phyloP scores from a whole-genome alignment of 2,888 invertebrate genomes.

The Nomada fucata region DNA sequence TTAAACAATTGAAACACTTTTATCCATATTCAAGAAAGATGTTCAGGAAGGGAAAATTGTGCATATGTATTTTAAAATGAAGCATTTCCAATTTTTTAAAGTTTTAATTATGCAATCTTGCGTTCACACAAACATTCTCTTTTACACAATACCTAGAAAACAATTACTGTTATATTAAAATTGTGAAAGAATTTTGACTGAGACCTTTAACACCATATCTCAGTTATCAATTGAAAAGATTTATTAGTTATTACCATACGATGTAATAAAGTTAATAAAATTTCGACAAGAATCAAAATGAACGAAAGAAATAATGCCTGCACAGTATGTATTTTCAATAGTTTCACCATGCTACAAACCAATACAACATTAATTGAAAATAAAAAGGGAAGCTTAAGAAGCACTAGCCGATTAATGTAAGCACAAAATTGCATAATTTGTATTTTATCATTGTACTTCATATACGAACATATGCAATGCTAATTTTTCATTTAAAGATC shows the following conservation, averaged over 20 bases:
- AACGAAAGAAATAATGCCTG: neutral
- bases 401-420: neutral
- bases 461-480: neutral
- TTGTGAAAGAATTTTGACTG: conserved; percentile 44
- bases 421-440: conserved; percentile 22
- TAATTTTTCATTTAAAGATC: neutral
- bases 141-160: neutral
- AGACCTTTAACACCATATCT: conserved; percentile 69
- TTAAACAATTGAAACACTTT: neutral
- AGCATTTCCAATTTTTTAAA: no score
- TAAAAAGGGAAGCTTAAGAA: neutral
- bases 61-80: no score
- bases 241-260: neutral
- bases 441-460: neutral
- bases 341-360: conserved; percentile 8
- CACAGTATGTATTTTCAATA: neutral
- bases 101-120: conserved; percentile 39
- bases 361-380: conserved; percentile 1
- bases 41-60: no score
- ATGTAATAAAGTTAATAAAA: conserved; percentile 6
- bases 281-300: neutral
- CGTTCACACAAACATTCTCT: neutral
- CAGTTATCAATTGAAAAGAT: conserved; percentile 52
- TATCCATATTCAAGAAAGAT: neutral
- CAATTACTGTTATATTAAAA: neutral